A percentile compares a stretch with the other conserved stretches of the same genome.
Conservation (phyloP, 2,113 vertebrate genomes). For the Megaceryle maxima region DNA sequence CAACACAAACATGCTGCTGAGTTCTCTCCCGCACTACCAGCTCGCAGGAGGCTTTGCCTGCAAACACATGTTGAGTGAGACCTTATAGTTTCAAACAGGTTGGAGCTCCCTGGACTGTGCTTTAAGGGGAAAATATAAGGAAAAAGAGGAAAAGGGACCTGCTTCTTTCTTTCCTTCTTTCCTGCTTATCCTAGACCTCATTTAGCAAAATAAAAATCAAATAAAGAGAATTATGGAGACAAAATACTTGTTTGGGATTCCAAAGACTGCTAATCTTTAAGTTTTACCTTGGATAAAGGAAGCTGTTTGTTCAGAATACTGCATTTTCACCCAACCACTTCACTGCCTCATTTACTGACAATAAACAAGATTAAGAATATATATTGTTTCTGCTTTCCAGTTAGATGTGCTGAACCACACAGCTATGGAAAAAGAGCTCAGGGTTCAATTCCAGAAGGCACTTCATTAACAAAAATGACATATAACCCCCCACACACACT, state of each 20-base stretch:
- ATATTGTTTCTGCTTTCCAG: slow-evolving; percentile 9
- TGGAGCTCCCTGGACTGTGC: not conserved
- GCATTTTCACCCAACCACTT: not conserved
- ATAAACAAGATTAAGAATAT: slow-evolving; percentile 3
- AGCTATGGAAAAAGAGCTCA: not conserved
- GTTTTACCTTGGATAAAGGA: not conserved
- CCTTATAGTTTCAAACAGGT: not conserved
- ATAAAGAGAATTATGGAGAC: not conserved
- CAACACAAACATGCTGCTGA: not conserved
- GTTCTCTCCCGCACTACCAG: not conserved
- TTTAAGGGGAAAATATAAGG: not conserved
- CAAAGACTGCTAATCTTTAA: not conserved
- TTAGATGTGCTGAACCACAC: not conserved
- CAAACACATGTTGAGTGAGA: not conserved
- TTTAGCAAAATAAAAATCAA: not conserved
- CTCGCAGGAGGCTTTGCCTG: not conserved
- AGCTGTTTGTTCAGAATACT: not conserved
- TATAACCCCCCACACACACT: not conserved
- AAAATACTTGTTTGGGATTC: not conserved
- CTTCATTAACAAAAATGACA: slow-evolving; percentile 49
- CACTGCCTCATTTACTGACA: not conserved
- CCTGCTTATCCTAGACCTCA: not conserved
- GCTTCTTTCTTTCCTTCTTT: not conserved
- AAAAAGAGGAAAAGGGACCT: not conserved
- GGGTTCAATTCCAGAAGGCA: slow-evolving; percentile 46